Evolutionary conservation across 1,140 invertebrate genomes (phyloP).

Genomic region (Pseudomyrmex sp.): DNA sequence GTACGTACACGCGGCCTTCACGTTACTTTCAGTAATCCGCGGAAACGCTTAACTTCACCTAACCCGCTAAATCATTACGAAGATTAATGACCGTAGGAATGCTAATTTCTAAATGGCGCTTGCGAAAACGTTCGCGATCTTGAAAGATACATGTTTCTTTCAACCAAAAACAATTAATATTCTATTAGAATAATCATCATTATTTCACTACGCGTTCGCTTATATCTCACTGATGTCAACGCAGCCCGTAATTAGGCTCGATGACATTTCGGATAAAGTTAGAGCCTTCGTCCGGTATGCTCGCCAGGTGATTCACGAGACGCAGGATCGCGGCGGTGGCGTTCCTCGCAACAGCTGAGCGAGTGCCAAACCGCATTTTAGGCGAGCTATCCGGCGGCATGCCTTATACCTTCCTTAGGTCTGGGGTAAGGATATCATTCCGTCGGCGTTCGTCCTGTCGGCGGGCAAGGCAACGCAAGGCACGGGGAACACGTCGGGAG

Average conservation of each 20-base stretch:
- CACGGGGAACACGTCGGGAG: conserved; percentile 21
- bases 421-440: conserved; percentile 63
- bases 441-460: conserved; percentile 31
- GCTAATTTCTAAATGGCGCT: background rate
- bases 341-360: conserved; percentile 59
- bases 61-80: background rate
- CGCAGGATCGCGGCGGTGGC: conserved; percentile 28
- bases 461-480: background rate
- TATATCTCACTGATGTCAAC: background rate
- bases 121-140: background rate
- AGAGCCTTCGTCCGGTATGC: background rate
- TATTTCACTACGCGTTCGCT: background rate
- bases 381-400: conserved; percentile 68
- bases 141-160: no score
- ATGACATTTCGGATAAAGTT: conserved; percentile 16
- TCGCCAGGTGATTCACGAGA: conserved; percentile 22
- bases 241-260: no score
- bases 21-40: conserved; percentile 6
- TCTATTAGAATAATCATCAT: no score
- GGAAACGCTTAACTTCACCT: background rate
- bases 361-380: conserved; percentile 73
- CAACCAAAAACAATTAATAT: no score
- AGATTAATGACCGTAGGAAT: conserved; percentile 14
- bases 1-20: background rate
- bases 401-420: conserved; percentile 61